Conservation (phyloP, 2,888 invertebrate species). For the Drosophila ustulata region DNA sequence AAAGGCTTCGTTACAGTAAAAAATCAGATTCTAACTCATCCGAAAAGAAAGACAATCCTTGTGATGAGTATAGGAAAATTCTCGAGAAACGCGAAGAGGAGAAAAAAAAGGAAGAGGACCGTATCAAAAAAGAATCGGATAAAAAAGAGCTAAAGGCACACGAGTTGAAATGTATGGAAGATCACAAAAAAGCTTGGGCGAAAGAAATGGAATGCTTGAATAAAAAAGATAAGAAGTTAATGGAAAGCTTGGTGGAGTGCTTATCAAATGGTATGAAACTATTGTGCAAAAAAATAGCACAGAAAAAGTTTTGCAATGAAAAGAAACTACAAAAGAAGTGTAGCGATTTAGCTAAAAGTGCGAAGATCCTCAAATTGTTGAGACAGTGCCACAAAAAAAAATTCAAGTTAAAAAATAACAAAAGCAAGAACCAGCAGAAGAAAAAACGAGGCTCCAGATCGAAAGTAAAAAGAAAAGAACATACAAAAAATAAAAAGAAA, state of each 20-base stretch:
- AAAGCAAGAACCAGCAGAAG: neutral
- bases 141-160: constrained; percentile 5
- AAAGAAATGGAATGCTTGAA: constrained; percentile 20
- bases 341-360: neutral
- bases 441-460: neutral
- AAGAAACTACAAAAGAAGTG: constrained; percentile 12
- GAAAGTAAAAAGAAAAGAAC: neutral
- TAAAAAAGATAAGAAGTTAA: constrained; percentile 11
- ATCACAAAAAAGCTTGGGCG: constrained; percentile 5
- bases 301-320: constrained; percentile 7
- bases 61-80: constrained; percentile 8
- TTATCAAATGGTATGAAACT: constrained; percentile 23
- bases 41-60: constrained; percentile 3
- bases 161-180: constrained; percentile 3
- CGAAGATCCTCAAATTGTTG: constrained; percentile 3
- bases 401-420: neutral
- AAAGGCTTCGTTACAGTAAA: constrained; percentile 11
- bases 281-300: constrained; percentile 13
- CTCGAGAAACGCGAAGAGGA: constrained; percentile 7
- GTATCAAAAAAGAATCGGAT: neutral
- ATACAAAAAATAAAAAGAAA: neutral
- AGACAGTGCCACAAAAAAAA: constrained; percentile 4
- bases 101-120: neutral
- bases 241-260: constrained; percentile 27
- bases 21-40: constrained; percentile 1